These are phyloP conservation scores for Hesperophylax magnus DNA, from an alignment of 1,140 invertebrate species.

Conservation along the genomic window DNA sequence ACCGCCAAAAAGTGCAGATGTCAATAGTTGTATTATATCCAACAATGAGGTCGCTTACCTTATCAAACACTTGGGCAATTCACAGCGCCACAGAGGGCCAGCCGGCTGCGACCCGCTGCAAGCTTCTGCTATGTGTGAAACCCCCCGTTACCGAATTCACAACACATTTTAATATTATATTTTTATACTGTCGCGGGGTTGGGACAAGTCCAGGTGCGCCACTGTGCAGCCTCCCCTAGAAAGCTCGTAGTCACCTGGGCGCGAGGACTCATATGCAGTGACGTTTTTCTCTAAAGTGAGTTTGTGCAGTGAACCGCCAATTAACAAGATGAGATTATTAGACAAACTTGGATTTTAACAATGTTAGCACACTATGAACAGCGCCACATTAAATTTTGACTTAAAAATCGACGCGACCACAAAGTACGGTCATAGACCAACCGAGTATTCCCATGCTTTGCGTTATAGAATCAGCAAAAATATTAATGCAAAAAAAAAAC, in stretches of 20 bases:
- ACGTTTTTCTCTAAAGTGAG: no score
- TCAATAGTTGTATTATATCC: slow-evolving; percentile 47
- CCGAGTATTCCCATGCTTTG: no score
- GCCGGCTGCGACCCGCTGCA: slow-evolving; percentile 34
- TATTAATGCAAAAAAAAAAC: no score
- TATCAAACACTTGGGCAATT: slow-evolving; percentile 39
- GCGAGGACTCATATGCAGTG: not conserved
- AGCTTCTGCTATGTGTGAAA: slow-evolving; percentile 45
- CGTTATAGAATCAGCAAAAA: no score
- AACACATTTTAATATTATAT: not conserved
- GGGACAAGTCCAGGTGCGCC: slow-evolving; percentile 13
- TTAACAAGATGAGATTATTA: no score
- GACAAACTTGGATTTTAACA: no score
- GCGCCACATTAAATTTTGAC: no score
- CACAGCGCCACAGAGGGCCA: not conserved
- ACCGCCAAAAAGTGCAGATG: slow-evolving; percentile 54
- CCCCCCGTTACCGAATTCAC: slow-evolving; percentile 40
- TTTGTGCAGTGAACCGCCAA: no score
- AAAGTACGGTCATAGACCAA: no score
- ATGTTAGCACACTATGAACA: no score
- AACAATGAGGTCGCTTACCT: slow-evolving; percentile 38
- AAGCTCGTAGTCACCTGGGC: not conserved
- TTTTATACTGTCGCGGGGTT: not conserved
- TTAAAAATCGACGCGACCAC: no score
- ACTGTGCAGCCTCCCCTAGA: slow-evolving; percentile 25